These are phyloP conservation scores for Dendrolimus kikuchii DNA, from an alignment of 1,140 invertebrate species.

Conservation along the genomic window DNA sequence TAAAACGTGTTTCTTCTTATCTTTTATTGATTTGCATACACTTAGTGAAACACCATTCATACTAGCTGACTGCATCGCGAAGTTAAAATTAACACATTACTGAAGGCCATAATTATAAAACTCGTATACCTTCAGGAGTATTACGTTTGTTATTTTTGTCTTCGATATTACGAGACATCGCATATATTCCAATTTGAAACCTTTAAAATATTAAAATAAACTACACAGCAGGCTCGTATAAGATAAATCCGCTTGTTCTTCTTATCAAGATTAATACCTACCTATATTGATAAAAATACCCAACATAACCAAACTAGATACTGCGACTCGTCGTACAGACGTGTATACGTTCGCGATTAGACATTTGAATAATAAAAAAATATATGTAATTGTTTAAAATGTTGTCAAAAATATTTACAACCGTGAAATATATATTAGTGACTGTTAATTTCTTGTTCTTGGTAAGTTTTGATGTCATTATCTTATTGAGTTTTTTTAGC, in stretches of 20 bases:
- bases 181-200: too few species aligned
- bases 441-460: conserved; percentile 56
- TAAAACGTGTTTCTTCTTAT: too few species aligned
- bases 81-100: too few species aligned
- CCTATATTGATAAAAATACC: conserved; percentile 63
- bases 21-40: too few species aligned
- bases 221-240: conserved; percentile 5
- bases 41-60: too few species aligned
- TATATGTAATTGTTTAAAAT: conserved; percentile 32
- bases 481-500: conserved; percentile 7
- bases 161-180: too few species aligned
- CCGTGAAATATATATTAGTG: conserved; percentile 59
- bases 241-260: conserved; percentile 64
- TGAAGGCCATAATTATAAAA: too few species aligned
- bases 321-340: conserved; percentile 25
- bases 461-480: conserved; percentile 38
- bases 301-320: conserved; percentile 31
- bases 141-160: too few species aligned
- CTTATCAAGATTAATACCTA: conserved; percentile 62
- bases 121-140: too few species aligned
- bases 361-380: conserved; percentile 13
- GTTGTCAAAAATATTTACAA: conserved; percentile 62
- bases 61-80: too few species aligned
- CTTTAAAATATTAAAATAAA: neutral
- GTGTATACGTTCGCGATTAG: conserved; percentile 1